Base-by-base conservation (phyloP, 2,888 invertebrate genomes). In the Plebejus anna region DNA sequence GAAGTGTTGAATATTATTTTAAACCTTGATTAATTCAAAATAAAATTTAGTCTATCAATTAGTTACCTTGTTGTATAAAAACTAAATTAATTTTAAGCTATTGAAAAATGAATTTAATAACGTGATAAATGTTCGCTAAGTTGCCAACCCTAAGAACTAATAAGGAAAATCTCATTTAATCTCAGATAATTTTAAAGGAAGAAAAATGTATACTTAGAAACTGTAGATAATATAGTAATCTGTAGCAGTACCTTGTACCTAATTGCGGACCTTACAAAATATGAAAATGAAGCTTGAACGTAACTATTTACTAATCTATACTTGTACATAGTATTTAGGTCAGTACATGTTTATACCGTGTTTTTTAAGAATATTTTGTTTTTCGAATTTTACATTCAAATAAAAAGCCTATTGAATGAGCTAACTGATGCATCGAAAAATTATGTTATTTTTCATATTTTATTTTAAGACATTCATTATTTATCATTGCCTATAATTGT, bases 81-180 rank as follows among this genome's bases (percentile, higher is more conserved):
- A 11, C 2, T 42, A 9, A 9, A 6, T 47, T 2, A 47, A 2
- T 11, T 9, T 11, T 9, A 42, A 2, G 11, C 47, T 47, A 2
- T 2, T 47, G 47, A 47, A 9, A 47, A 47, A 47, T 47, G 0
- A 47, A 47, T 55, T 55, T 16, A 55, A 4, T 13, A 16, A 16
- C 4, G 51, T 13, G 4, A 55, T 55, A 55, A 16, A 55, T 16
- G 55, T 16, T 13, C 51, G 3, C 55, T 13, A 55, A 55, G 16
- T 16, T 72, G 51, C 11, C 4, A 72, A 72, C 72, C 72, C 72
- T 72, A 28, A 13, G 4, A 13, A 71, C 71, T 42, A 72, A 72
- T 76, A 76, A 76, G 76, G 71, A 76, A 76, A 76, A 76, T 71
- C 36, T 76, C 9, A 61, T 55, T 38, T 59, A 57, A 76, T 71